Base-by-base conservation (phyloP, 1,140 invertebrate species). In the Polyergus mexicanus region DNA sequence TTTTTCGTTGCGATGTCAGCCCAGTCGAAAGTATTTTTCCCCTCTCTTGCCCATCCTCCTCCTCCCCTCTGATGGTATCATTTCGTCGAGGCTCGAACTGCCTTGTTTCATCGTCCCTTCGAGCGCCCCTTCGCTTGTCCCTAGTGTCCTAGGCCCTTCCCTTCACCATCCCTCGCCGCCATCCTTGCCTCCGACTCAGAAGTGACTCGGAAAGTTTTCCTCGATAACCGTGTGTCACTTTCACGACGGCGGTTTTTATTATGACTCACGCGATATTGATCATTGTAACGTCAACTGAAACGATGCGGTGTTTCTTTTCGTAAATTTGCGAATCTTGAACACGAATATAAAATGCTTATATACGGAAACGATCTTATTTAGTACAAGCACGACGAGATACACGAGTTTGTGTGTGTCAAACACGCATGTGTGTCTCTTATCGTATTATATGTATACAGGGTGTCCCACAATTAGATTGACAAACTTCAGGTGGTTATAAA, bases 71-170 rank as follows among this genome's bases (percentile, higher is more conserved):
- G 38, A 84, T 65, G 65, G 35, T 68, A 89, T 83, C 58, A 6
- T 19, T n/a, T 44, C 54, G 28, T 58, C 38, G 77, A 66, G 69
- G 56, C 56, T 86, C 74, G 83, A 76, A 87, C 75, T 32, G 72
- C 80, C 89, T 87, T 87, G 88, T 89, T 90, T 89, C 85, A 74
- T 75, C 60, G 72, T 85, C 66, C 77, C 84, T 78, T 83, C 71
- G 47, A 56, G 66, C 88, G 47, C 76, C 60, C 63, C 74, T 69
- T 54, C 25, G n/a, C 62, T 77, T 84, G 58, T 84, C 81, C 66
- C 58, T 44, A 11, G 28, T 63, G 28, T 32, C 62, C 60, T 41
- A 19, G 5, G 2, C 22, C 66, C 68, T 25, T 19, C 28, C 4
- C 75, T 19, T 22, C 19, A 7, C 19, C 66, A 4, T 41, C 54